Conservation (phyloP, 2,797 vertebrate genomes). For the Phrynocephalus forsythii region DNA sequence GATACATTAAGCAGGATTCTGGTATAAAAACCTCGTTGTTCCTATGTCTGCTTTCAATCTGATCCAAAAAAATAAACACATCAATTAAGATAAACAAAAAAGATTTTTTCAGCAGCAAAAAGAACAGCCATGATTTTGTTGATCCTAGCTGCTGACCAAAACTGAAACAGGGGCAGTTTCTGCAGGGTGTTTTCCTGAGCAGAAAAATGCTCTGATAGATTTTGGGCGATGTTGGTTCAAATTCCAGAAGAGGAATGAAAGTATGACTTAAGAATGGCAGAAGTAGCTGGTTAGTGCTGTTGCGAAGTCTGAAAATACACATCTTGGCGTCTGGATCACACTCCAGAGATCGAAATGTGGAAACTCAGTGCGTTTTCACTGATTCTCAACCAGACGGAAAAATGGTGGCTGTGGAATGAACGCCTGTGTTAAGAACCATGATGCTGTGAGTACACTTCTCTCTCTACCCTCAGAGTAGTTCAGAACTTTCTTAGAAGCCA, state of each 20-base stretch:
- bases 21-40: conserved; percentile 13
- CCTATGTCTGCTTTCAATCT: conserved; percentile 29
- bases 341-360: background rate
- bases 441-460: background rate
- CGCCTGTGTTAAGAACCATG: background rate
- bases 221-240: background rate
- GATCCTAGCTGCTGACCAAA: conserved; percentile 11
- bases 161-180: conserved; percentile 3
- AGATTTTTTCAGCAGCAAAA: background rate
- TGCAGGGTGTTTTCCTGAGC: background rate
- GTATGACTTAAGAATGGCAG: background rate
- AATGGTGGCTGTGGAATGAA: background rate
- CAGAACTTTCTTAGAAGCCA: background rate
- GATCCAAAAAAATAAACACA: conserved; percentile 29
- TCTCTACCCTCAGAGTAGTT: background rate
- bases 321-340: background rate
- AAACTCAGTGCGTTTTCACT: background rate
- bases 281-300: background rate
- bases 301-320: background rate
- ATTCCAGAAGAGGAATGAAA: background rate
- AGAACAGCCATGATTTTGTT: background rate
- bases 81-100: conserved; percentile 7
- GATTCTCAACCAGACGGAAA: background rate
- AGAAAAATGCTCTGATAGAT: background rate
- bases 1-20: conserved; percentile 31